phyloP scores from a whole-genome alignment of 2,888 invertebrate species.

The Spicauda simplicius region DNA sequence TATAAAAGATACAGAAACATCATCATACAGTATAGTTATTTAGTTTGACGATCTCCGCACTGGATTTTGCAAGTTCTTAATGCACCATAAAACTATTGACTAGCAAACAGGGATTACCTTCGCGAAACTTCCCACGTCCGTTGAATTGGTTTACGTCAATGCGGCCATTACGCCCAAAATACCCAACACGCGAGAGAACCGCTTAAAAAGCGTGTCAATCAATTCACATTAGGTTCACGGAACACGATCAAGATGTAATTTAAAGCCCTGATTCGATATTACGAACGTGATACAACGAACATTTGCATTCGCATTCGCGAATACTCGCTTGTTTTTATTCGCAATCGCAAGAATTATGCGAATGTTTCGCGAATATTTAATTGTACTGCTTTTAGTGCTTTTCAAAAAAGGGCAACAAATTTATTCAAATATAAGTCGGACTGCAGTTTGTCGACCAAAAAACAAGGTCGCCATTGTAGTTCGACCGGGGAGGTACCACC shows the following conservation, averaged over 20 bases:
- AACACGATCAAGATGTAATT: slow-evolving; percentile 50
- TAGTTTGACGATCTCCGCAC: slow-evolving; percentile 3
- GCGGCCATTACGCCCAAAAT: slow-evolving; percentile 74
- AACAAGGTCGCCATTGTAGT: too few relatives aligned
- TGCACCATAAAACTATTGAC: slow-evolving; percentile 59
- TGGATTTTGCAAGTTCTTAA: slow-evolving; percentile 42
- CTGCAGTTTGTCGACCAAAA: too few relatives aligned
- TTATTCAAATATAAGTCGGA: too few relatives aligned
- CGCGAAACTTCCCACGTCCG: slow-evolving; percentile 67
- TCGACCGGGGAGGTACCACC: too few relatives aligned
- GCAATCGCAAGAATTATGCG: too few relatives aligned
- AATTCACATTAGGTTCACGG: slow-evolving; percentile 66
- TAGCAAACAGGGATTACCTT: slow-evolving; percentile 58
- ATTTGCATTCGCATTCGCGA: too few relatives aligned
- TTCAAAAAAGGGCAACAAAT: too few relatives aligned
- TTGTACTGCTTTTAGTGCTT: too few relatives aligned
- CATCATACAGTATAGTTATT: neutral
- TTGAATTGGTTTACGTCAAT: slow-evolving; percentile 76
- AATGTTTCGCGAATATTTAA: too few relatives aligned
- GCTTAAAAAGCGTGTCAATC: slow-evolving; percentile 77
- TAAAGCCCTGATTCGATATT: slow-evolving; percentile 17
- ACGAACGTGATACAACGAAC: too few relatives aligned
- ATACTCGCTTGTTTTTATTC: too few relatives aligned
- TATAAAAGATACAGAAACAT: too few relatives aligned
- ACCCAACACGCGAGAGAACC: slow-evolving; percentile 63